Evolutionary conservation across 2,797 vertebrate species (phyloP).

Genomic region (Mus caroli): DNA sequence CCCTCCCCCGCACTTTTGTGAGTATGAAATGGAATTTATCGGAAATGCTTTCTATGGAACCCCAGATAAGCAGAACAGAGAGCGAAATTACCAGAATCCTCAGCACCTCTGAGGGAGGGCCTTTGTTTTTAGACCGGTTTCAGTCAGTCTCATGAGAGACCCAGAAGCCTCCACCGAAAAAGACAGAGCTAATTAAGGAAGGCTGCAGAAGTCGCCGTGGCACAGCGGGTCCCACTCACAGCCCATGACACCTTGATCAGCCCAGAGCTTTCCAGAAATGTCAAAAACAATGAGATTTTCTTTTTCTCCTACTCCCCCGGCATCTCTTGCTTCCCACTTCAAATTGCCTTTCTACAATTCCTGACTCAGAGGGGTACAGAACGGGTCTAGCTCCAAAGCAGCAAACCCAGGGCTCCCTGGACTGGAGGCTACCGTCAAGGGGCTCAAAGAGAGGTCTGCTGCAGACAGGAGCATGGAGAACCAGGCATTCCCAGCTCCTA

Average conservation of each 20-base stretch:
- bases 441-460: background rate
- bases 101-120: background rate
- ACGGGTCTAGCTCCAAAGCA: background rate
- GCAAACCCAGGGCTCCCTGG: background rate
- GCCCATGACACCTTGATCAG: background rate
- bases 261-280: background rate
- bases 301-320: background rate
- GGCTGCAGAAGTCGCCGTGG: background rate
- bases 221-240: background rate
- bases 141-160: background rate
- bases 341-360: rapidly evolving
- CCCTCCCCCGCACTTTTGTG: background rate
- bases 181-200: background rate
- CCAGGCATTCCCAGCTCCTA: rapidly evolving
- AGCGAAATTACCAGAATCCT: constrained; percentile 9
- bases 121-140: constrained; percentile 51
- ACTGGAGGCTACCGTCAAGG: rapidly evolving
- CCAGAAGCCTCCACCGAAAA: background rate
- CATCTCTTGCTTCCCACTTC: background rate
- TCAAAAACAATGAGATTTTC: background rate
- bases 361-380: background rate
- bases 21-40: background rate
- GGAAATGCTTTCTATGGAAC: background rate
- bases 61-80: background rate
- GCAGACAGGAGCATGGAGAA: background rate